Percentiles rank a stretch among this genome's conserved stretches.
phyloP scores from a whole-genome alignment of 2,888 invertebrate species.

The Chymomyza amoena region DNA sequence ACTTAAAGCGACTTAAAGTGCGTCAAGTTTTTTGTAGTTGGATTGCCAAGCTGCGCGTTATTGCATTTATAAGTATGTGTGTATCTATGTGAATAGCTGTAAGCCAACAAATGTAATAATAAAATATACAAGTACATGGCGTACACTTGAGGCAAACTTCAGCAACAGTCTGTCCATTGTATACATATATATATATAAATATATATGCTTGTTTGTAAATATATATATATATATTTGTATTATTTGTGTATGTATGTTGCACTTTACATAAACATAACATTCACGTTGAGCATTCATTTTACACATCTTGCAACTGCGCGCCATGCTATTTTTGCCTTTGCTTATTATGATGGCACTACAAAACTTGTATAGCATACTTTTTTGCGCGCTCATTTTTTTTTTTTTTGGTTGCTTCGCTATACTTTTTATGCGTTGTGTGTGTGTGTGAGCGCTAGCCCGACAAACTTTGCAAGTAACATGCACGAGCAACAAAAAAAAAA shows the following conservation, averaged over 20 bases:
- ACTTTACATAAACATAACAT: slow-evolving; percentile 72
- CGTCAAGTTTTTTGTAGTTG: neutral
- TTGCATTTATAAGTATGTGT: neutral
- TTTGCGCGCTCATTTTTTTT: neutral
- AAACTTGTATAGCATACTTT: slow-evolving; percentile 40
- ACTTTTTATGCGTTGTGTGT: neutral
- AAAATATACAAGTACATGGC: neutral
- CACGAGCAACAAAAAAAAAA: slow-evolving; percentile 20
- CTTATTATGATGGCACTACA: slow-evolving; percentile 66
- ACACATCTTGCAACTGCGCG: slow-evolving; percentile 57
- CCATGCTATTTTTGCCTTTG: slow-evolving; percentile 46
- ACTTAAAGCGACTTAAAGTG: neutral
- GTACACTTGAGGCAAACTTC: slow-evolving; percentile 36
- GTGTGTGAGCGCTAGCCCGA: slow-evolving; percentile 33
- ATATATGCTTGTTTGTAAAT: neutral
- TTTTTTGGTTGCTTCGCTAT: neutral
- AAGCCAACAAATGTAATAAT: slow-evolving; percentile 1
- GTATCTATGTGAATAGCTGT: neutral
- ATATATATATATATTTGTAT: neutral
- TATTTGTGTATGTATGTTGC: slow-evolving; percentile 22
- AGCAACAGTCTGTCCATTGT: slow-evolving; percentile 24
- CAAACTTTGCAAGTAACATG: slow-evolving; percentile 66
- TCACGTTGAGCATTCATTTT: slow-evolving; percentile 67
- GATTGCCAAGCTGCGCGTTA: neutral
- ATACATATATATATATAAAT: neutral